Evolutionary conservation across 2,888 invertebrate genomes (phyloP), one percentile per base, ranked within the genome.

Genomic region (Cheilosia scutellata): DNA sequence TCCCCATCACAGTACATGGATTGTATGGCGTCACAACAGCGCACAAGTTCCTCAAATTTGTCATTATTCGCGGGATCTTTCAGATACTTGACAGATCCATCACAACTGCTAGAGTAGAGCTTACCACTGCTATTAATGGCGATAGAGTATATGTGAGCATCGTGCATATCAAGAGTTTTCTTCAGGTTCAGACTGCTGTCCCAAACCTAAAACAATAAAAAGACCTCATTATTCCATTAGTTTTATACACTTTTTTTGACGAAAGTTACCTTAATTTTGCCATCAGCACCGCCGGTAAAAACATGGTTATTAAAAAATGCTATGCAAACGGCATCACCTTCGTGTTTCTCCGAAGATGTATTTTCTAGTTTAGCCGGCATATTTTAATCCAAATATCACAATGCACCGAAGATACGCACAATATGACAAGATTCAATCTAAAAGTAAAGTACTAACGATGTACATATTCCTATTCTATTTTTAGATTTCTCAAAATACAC

Each of bases 261-360:
- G 9, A 0, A 47, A 5, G 16, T 89, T 88, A 93, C 92, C 88
- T 91, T 92, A 76, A 93, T 91, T 90, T 91, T 92, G 27, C 93
- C 92, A 89, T 93, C 93, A n/a, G 92, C 91, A 11, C 93, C 93
- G 47, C 92, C 92, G 57, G 91, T 91, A 87, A 91, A 92, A 65
- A 92, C 88, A 87, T 90, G 89, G 63, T 89, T 89, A 53, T 90
- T 88, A 53, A 88, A 89, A 86, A 89, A 92, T 42, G 88, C 87
- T 75, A 92, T 82, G 78, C 90, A 91, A 53, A 90, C 90, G 71
- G 90, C 91, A 88, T 93, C 93, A 29, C 92, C 92, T 82, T 91
- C 91, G 77, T 93, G 93, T 49, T 91, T 90, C 75, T 91, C 92
- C 4, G 80, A 27, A 0, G 92, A 90, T 25, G 88, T 88, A 88